Conservation (phyloP, 2,113 vertebrate genomes). For the Excalfactoria chinensis region DNA sequence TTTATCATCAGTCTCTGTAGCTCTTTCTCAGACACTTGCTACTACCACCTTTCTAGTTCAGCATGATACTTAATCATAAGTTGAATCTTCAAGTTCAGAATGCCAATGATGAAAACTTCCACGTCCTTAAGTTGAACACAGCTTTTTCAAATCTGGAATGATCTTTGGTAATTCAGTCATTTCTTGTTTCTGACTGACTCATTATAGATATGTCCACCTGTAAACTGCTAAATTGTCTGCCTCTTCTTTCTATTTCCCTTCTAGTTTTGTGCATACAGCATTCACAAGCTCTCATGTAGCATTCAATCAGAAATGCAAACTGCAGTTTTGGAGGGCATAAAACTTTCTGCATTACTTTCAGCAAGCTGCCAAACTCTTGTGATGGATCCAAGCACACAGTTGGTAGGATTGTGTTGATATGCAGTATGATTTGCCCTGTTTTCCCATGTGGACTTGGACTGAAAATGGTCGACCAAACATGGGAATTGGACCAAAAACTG, state of each 20-base stretch:
- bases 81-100: not conserved
- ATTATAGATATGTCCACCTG: not conserved
- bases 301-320: not conserved
- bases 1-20: not conserved
- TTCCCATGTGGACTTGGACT: not conserved
- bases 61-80: rapidly evolving
- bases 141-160: not conserved
- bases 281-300: not conserved
- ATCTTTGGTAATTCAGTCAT: not conserved
- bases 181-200: not conserved
- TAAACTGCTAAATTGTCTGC: not conserved
- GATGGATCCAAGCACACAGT: not conserved
- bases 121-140: not conserved
- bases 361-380: not conserved
- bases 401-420: not conserved
- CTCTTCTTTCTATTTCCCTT: not conserved
- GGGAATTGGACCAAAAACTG: not conserved
- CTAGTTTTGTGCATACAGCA: rapidly evolving
- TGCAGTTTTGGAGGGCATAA: not conserved
- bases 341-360: not conserved
- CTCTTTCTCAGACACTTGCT: not conserved
- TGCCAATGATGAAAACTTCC: not conserved
- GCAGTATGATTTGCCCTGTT: not conserved
- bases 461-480: not conserved
- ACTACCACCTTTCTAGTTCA: not conserved